Base-by-base conservation (phyloP, 1,140 invertebrate genomes). In the Galendromus occidentalis region DNA sequence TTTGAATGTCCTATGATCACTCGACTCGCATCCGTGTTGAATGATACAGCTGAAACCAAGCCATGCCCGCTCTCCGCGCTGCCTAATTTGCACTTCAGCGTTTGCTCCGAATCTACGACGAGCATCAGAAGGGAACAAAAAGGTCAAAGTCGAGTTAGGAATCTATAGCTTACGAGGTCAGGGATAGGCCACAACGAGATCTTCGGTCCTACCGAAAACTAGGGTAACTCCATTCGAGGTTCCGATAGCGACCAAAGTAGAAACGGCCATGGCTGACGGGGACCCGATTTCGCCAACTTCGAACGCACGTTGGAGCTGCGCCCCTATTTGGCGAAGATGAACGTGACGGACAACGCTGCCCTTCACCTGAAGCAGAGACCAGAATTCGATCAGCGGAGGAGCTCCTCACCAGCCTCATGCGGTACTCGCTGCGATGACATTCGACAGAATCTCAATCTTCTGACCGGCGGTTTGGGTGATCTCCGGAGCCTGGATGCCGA, bases 171-270 rank as follows among this genome's bases (percentile, higher is more conserved):
- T n/a, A n/a, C n/a, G n/a, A n/a, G n/a, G n/a, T n/a, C n/a, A n/a
- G n/a, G n/a, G n/a, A n/a, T n/a, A n/a, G n/a, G n/a, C n/a, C n/a
- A n/a, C n/a, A n/a, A n/a, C 42, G 82, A 86, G 76, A 91, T 87
- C 28, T 83, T 82, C 2, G 80, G 79, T 68, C 71, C 70, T 69
- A 80, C 91, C 89, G 80, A 96, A 96, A 64, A 88, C 84, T 17
- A 96, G 76, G 65, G 94, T 82, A 67, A 91, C 81, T 22, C 92
- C 91, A 77, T 94, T 89, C 42, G 88, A 91, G 44, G 91, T 96
- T 41, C 93, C 92, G 55, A 96, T 82, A 20, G 86, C 87, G 68
- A 94, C 84, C 71, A 87, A 82, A 55, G 84, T 83, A 1, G 82
- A 81, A 64, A 86, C 84, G 42, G 85, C 86, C 76, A 81, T 74